Evolutionary conservation across 2,888 invertebrate species (phyloP).

Genomic region (Tetragonisca angustula): DNA sequence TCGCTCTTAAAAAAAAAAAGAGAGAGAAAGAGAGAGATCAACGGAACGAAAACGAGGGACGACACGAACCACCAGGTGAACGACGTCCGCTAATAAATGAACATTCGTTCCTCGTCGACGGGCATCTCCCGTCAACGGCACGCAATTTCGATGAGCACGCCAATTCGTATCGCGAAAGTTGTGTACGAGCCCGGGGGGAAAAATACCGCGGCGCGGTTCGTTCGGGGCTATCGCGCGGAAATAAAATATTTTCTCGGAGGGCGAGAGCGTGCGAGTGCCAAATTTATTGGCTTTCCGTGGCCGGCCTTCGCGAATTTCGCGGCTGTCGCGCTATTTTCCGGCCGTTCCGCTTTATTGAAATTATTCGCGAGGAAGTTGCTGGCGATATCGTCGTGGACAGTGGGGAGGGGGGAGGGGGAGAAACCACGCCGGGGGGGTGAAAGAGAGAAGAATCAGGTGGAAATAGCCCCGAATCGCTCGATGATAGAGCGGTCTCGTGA

Average conservation of each 20-base stretch:
- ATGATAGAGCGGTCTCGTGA: constrained; percentile 15
- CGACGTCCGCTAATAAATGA: constrained; percentile 64
- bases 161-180: constrained; percentile 67
- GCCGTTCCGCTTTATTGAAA: constrained; percentile 27
- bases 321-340: constrained; percentile 39
- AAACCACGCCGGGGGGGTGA: not conserved
- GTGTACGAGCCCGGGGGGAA: constrained; percentile 67
- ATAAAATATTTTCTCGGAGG: constrained; percentile 65
- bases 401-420: not conserved
- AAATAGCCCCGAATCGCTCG: constrained; percentile 8
- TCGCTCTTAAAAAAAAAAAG: too few species aligned
- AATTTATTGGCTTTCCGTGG: constrained; percentile 25
- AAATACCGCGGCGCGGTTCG: constrained; percentile 34
- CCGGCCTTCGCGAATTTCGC: constrained; percentile 50
- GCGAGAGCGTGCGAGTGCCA: constrained; percentile 6
- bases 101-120: constrained; percentile 57
- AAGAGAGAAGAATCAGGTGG: constrained; percentile 19
- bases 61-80: constrained; percentile 1
- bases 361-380: constrained; percentile 21
- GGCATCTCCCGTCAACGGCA: constrained; percentile 43
- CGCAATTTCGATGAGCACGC: constrained; percentile 67
- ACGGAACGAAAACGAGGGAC: not conserved
- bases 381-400: not conserved
- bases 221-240: constrained; percentile 47
- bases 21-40: too few species aligned